Base-by-base conservation (phyloP, 2,888 invertebrate species). In the Cotesia congregata region DNA sequence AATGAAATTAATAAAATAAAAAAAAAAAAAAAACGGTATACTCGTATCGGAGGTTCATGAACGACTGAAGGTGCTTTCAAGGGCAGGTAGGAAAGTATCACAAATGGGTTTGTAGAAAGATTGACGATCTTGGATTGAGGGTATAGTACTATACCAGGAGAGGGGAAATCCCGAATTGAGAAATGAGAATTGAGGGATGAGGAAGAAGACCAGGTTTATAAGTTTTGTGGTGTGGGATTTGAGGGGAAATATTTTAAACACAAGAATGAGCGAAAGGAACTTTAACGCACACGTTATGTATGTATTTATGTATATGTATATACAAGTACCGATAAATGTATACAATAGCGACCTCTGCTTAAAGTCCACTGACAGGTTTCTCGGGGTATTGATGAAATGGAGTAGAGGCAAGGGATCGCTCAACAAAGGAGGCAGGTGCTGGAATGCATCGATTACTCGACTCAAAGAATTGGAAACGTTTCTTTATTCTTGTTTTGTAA, bases 391-490 rank as follows among this genome's bases (percentile, higher is more conserved):
- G 60, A 41, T 67, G 67, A 38, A 67, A 67, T 72, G 71, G 39
- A 62, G 71, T 72, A 61, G 39, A 62, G 71, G 9, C 50, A 50
- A 50, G 12, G 61, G 71, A 72, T 62, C 38, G 60, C 39, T 72
- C 61, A 60, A 64, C 80, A 83, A 83, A 84, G 85, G 86, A 83
- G 85, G 85, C 86, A 87, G 86, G 86, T 86, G 86, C 83, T 85
- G 85, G 86, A 87, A 87, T 86, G 86, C 84, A 86, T 86, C 81
- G 85, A 85, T 86, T 83, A 82, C 71, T 60, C 70, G 38, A 40
- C 64, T 73, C 76, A 50, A 50, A 50, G 50, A 50, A 50, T 50
- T 9, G 50, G 7, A 20, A 39, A 59, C 15, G 38, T 65, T 75
- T 41, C 62, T 69, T 61, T 6, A 38, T 60, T 67, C 20, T 64